These are phyloP conservation scores for Mohoua ochrocephala DNA, from an alignment of 2,113 vertebrate species.

Conservation along the genomic window DNA sequence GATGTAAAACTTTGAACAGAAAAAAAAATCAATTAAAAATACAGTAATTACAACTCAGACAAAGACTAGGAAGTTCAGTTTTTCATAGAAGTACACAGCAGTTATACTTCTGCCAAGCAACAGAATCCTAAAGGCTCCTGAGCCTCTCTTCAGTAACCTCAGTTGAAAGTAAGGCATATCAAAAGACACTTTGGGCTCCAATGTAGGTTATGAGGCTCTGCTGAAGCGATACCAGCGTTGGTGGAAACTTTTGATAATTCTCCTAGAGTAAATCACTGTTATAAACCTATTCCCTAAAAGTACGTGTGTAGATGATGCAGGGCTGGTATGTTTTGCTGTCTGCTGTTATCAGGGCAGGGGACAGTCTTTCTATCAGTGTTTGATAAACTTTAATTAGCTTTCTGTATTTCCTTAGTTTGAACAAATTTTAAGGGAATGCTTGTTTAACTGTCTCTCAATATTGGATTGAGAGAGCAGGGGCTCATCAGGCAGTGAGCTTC, in stretches of 20 bases:
- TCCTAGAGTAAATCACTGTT: not conserved
- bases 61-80: not conserved
- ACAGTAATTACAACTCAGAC: not conserved
- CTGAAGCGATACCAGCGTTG: not conserved
- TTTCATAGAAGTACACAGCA: not conserved
- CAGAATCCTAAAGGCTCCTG: not conserved
- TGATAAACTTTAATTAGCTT: not conserved
- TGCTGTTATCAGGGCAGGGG: not conserved
- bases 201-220: not conserved
- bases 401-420: not conserved
- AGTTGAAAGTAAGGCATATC: not conserved
- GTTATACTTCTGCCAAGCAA: not conserved
- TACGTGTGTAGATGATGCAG: accelerated
- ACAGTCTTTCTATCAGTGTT: not conserved
- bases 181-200: not conserved
- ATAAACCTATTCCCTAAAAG: not conserved
- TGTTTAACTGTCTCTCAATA: not conserved
- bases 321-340: not conserved
- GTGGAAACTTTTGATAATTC: not conserved
- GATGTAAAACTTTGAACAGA: not conserved
- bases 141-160: not conserved
- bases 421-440: not conserved
- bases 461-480: not conserved
- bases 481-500: not conserved
- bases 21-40: not conserved